Base-by-base conservation (phyloP, 2,888 invertebrate genomes). In the Cephus runcator region DNA sequence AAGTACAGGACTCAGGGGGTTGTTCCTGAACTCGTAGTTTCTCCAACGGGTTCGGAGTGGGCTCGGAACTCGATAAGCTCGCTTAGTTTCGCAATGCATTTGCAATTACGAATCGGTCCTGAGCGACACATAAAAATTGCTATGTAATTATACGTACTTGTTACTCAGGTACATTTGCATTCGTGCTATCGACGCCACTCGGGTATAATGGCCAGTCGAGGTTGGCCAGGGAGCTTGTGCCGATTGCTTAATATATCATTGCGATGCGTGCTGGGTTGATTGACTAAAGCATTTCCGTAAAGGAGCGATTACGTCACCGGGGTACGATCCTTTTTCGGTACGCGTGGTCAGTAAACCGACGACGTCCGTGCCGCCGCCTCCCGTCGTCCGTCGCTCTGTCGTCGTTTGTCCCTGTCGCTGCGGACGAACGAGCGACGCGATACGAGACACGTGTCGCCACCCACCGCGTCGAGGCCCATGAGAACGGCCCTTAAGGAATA, bases 281-380 rank as follows among this genome's bases (percentile, higher is more conserved):
- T 86, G 84, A 83, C 86, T 82, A 86, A 56, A 84, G 81, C 84
- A 9, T 77, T 82, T 79, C 86, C 84, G 83, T 85, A 86, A 85
- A 83, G 76, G 83, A 79, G 82, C 75, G 82, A 81, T 80, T 87
- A 86, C 89, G 89, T 88, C 89, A 88, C 83, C 82, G 75, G 79
- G 75, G 79, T 82, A 82, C 86, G 84, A 77, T 77, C 89, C 88
- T 87, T 87, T 89, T 89, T 88, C 86, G 87, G 88, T 77, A 34
- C 78, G 80, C 81, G 81, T 82, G 83, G 56, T 82, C 85, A 78
- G 83, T 79, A 79, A 84, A 86, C 78, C 78, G 79, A 75, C 75
- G 81, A 80, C 79, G 80, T 81, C 79, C 34, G 75, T 78, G 69
- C 69, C n/a, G n/a, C n/a, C n/a, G 31, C 71, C 30, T 33, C 31